Conservation (phyloP, 2,888 invertebrate genomes). For the Drosophila mimetica region DNA sequence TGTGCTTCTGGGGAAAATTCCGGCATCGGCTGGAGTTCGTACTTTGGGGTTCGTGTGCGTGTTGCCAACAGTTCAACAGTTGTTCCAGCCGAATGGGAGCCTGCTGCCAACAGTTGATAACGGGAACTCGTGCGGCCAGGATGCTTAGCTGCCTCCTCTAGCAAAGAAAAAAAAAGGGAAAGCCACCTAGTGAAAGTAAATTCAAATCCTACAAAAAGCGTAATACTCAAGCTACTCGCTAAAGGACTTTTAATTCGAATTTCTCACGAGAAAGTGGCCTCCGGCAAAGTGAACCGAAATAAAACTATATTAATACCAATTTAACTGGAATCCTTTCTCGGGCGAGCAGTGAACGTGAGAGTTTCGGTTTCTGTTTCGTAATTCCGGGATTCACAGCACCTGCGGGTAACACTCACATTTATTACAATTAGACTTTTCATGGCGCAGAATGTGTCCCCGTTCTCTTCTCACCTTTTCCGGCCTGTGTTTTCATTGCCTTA, state of each 20-base stretch:
- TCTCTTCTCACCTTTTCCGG: background rate
- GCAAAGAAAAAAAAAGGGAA: background rate
- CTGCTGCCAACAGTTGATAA: constrained; percentile 71
- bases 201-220: background rate
- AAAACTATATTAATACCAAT: constrained; percentile 18
- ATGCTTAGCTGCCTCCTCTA: constrained; percentile 7
- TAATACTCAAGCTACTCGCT: background rate
- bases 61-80: constrained; percentile 31
- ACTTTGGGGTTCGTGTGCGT: constrained; percentile 19
- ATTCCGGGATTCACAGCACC: constrained; percentile 33
- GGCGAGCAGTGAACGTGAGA: constrained; percentile 2
- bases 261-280: constrained; percentile 12
- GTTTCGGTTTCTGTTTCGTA: background rate
- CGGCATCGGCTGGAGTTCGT: constrained; percentile 19
- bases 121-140: constrained; percentile 61
- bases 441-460: constrained; percentile 17
- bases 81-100: constrained; percentile 52
- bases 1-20: constrained; percentile 15
- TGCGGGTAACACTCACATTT: constrained; percentile 67
- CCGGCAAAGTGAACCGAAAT: constrained; percentile 2
- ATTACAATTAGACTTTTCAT: constrained; percentile 65
- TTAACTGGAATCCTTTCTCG: background rate
- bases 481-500: background rate
- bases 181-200: background rate
- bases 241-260: constrained; percentile 20